A percentile compares a stretch with the other conserved stretches of the same genome.
Evolutionary conservation across 2,113 vertebrate species (phyloP).

Genomic region (Lutjanus erythropterus): DNA sequence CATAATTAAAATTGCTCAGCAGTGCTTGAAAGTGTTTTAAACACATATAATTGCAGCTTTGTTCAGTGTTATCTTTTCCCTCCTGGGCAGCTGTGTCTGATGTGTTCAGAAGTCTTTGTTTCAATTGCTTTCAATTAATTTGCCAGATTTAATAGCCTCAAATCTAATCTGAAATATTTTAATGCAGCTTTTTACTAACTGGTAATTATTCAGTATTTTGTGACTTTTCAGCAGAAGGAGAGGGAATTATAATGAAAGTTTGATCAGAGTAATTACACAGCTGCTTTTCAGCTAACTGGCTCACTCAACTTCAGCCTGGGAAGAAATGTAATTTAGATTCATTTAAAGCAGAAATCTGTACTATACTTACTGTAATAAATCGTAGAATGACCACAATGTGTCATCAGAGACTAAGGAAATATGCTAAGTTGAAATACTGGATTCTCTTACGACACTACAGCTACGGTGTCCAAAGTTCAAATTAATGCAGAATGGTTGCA

Average conservation of each 20-base stretch:
- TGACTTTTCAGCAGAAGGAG: constrained; percentile 5
- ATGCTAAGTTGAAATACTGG: too few species aligned
- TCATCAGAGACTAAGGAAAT: too few species aligned
- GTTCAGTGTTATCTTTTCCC: neutral
- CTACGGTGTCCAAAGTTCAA: too few species aligned
- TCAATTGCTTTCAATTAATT: neutral
- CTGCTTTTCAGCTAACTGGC: constrained; percentile 1
- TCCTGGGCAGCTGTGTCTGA: rapidly evolving
- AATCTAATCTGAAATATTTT: constrained; percentile 11
- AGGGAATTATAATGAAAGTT: constrained; percentile 3
- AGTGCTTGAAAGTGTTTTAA: neutral
- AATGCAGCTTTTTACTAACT: constrained; percentile 1
- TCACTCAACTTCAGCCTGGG: neutral
- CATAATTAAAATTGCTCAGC: neutral
- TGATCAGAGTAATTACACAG: neutral
- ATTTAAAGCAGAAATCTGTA: too few species aligned
- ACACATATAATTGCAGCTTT: neutral
- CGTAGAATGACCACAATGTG: too few species aligned
- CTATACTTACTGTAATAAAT: too few species aligned
- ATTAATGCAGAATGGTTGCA: too few species aligned
- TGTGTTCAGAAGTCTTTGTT: neutral
- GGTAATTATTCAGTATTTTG: neutral
- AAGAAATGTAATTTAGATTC: too few species aligned
- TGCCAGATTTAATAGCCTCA: constrained; percentile 10
- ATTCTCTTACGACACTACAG: too few species aligned